These are phyloP conservation scores for Larimichthys crocea DNA, from an alignment of 2,113 vertebrate genomes.

Conservation along the genomic window DNA sequence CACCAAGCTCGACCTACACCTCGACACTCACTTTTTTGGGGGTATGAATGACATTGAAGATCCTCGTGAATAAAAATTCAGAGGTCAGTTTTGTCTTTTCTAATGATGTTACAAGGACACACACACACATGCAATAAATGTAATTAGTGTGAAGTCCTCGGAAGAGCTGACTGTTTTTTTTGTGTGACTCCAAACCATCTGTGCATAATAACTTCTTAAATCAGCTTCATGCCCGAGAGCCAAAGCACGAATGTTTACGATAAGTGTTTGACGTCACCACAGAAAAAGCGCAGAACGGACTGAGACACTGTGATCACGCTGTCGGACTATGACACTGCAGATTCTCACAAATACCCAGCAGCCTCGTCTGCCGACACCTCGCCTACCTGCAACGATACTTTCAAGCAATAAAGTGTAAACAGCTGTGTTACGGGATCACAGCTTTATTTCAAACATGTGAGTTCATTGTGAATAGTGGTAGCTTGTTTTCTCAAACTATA, in stretches of 20 bases:
- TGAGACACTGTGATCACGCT: background rate
- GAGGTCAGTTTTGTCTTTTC: background rate
- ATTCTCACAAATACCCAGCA: background rate
- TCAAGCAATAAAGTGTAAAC: background rate
- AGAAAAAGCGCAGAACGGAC: background rate
- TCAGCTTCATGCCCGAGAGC: conserved; percentile 8
- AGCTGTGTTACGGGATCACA: no score
- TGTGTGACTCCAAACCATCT: conserved; percentile 40
- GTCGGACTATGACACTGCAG: background rate
- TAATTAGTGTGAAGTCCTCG: background rate
- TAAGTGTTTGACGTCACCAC: background rate
- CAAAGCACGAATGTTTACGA: background rate
- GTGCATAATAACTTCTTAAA: conserved; percentile 28
- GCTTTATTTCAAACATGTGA: no score
- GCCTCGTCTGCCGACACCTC: background rate
- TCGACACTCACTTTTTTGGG: background rate
- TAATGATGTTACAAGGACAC: background rate
- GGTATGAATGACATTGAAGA: background rate
- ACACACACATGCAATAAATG: background rate
- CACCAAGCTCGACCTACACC: background rate
- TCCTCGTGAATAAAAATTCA: background rate
- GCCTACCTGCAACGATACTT: background rate
- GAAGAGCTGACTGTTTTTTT: conserved; percentile 2
- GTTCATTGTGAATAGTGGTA: no score
- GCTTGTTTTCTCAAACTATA: no score